These are phyloP conservation scores for Sycon ciliatum DNA, from an alignment of 37 sponge, comb jelly and placozoan species.

Conservation along the genomic window DNA sequence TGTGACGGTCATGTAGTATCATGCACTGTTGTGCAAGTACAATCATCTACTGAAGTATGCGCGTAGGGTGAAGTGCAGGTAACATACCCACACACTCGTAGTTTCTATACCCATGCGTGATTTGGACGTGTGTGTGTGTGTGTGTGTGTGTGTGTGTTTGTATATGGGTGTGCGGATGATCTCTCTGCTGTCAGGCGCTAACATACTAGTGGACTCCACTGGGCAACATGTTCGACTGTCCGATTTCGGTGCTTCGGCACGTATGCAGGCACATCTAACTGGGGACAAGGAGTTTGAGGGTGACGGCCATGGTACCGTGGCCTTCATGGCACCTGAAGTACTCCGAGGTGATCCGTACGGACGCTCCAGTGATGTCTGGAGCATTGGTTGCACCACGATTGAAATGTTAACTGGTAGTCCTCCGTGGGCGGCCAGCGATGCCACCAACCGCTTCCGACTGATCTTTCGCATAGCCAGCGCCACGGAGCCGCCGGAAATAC, in stretches of 20 bases:
- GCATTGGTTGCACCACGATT: constrained; percentile 65
- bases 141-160: too few relatives aligned
- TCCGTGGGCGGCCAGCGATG: constrained; percentile 61
- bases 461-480: constrained; percentile 70
- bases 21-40: too few relatives aligned
- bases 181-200: constrained; percentile 47
- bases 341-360: constrained; percentile 60
- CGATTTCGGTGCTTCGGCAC: constrained; percentile 73
- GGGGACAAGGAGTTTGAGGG: constrained; percentile 57
- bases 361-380: constrained; percentile 78
- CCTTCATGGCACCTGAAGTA: constrained; percentile 88
- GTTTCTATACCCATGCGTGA: not conserved
- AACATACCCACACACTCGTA: not conserved
- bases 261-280: constrained; percentile 54
- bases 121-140: not conserved
- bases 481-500: constrained; percentile 49
- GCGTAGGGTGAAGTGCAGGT: too few relatives aligned
- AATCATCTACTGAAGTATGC: too few relatives aligned
- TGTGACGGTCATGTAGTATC: too few relatives aligned
- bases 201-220: constrained; percentile 68
- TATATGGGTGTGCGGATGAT: not conserved
- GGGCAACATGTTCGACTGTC: constrained; percentile 52
- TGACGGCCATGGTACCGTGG: constrained; percentile 67
- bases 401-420: constrained; percentile 74
- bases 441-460: constrained; percentile 60